A percentile compares a stretch with the other conserved stretches of the same genome.
These are phyloP conservation scores for Eremobia ochroleuca DNA, from an alignment of 2,888 invertebrate species.

Conservation along the genomic window DNA sequence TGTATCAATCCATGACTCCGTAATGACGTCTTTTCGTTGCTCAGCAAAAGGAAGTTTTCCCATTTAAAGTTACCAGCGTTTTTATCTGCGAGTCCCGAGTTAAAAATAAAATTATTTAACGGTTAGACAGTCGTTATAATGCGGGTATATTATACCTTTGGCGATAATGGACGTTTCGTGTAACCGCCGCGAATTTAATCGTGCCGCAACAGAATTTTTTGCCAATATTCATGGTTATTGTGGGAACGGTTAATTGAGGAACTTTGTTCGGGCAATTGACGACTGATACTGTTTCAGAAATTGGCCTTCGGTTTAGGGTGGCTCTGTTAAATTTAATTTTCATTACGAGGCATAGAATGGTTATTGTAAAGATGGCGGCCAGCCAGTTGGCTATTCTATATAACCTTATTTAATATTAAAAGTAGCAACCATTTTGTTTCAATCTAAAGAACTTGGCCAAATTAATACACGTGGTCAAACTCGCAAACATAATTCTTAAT, in stretches of 20 bases:
- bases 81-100: slow-evolving; percentile 62
- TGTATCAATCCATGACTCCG: slow-evolving; percentile 59
- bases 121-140: slow-evolving; percentile 65
- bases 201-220: slow-evolving; percentile 67
- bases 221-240: slow-evolving; percentile 67
- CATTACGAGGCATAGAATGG: slow-evolving; percentile 50
- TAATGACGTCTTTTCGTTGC: slow-evolving; percentile 62
- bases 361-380: slow-evolving; percentile 28
- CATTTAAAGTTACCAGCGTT: slow-evolving; percentile 67
- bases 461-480: background rate
- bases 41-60: slow-evolving; percentile 66
- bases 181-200: slow-evolving; percentile 70
- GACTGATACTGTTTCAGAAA: slow-evolving; percentile 67
- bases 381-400: background rate
- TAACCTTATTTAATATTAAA: slow-evolving; percentile 4
- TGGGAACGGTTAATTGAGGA: slow-evolving; percentile 72
- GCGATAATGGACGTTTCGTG: slow-evolving; percentile 75
- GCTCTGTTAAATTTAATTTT: slow-evolving; percentile 63
- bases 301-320: slow-evolving; percentile 58
- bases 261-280: slow-evolving; percentile 71
- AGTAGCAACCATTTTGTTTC: background rate
- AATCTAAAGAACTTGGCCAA: background rate
- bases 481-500: background rate
- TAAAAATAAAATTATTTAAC: slow-evolving; percentile 72
- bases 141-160: slow-evolving; percentile 58